phyloP scores from a whole-genome alignment of 2,888 invertebrate genomes.

The Cynaeus angustus region DNA sequence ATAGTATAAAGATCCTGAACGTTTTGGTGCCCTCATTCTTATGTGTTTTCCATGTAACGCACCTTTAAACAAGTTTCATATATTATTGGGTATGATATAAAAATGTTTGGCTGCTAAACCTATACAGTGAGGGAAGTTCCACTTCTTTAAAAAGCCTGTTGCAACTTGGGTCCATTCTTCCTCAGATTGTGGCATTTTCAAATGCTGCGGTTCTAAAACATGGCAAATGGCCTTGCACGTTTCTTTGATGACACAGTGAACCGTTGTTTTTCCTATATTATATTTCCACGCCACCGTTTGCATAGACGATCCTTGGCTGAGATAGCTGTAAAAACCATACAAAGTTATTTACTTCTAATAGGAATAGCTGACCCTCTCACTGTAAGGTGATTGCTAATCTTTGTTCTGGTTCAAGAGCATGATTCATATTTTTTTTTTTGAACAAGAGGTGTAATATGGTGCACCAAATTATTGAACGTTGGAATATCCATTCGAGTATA shows the following conservation, averaged over 20 bases:
- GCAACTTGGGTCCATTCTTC: slow-evolving; percentile 1
- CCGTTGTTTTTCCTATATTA: slow-evolving; percentile 56
- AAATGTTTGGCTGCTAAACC: slow-evolving; percentile 49
- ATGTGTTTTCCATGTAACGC: slow-evolving; percentile 38
- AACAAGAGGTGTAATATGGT: not conserved
- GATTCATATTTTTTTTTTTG: not conserved
- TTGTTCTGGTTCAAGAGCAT: not conserved
- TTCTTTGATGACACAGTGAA: slow-evolving; percentile 58
- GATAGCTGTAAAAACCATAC: slow-evolving; percentile 37
- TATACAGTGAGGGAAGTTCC: slow-evolving; percentile 57
- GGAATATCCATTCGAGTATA: no score
- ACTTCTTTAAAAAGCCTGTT: slow-evolving; percentile 37
- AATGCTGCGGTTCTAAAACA: slow-evolving; percentile 43
- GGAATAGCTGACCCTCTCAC: not conserved
- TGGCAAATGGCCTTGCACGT: slow-evolving; percentile 58
- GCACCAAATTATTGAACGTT: no score
- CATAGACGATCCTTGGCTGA: slow-evolving; percentile 46
- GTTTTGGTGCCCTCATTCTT: slow-evolving; percentile 56
- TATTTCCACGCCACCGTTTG: slow-evolving; percentile 45
- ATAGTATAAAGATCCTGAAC: slow-evolving; percentile 59
- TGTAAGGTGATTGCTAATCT: not conserved
- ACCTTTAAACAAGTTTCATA: slow-evolving; percentile 50
- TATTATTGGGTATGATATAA: not conserved
- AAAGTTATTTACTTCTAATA: not conserved
- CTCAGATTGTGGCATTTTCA: not conserved